Evolutionary conservation across 2,888 invertebrate genomes (phyloP).

Genomic region (Hypomecis punctinalis): DNA sequence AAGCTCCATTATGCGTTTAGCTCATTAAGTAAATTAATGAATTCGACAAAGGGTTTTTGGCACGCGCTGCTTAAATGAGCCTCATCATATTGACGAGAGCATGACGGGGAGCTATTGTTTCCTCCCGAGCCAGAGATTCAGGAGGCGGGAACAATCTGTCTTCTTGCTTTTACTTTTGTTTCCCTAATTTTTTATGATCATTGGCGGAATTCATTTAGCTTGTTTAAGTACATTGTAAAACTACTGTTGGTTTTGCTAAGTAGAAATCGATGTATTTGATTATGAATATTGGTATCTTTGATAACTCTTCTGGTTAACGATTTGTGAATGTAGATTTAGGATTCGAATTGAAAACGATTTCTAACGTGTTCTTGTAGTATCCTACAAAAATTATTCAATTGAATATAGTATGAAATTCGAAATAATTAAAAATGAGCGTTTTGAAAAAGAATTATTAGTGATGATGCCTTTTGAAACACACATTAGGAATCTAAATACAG

Average conservation of each 20-base stretch:
- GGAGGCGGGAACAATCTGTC: conserved; percentile 37
- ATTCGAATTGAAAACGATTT: too few relatives aligned
- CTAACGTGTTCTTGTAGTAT: too few relatives aligned
- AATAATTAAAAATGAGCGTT: too few relatives aligned
- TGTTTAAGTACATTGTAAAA: too few relatives aligned
- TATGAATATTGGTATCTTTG: too few relatives aligned
- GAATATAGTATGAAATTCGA: too few relatives aligned
- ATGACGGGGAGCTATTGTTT: conserved; percentile 48
- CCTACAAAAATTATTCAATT: too few relatives aligned
- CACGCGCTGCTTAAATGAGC: conserved; percentile 55
- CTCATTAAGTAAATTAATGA: conserved; percentile 77
- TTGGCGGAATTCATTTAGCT: neutral
- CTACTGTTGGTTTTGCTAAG: too few relatives aligned
- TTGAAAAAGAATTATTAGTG: too few relatives aligned
- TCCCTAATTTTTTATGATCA: conserved; percentile 1
- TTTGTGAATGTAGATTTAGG: too few relatives aligned
- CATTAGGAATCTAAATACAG: neutral
- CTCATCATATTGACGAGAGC: conserved; percentile 62
- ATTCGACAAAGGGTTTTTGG: conserved; percentile 65
- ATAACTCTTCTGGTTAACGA: too few relatives aligned
- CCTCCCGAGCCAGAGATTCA: conserved; percentile 29
- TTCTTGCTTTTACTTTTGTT: conserved; percentile 16
- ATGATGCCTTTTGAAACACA: neutral
- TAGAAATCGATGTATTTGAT: too few relatives aligned
- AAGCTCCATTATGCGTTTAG: conserved; percentile 72